Conservation (phyloP, 2,797 vertebrate species). For the Bradypodion pumilum region DNA sequence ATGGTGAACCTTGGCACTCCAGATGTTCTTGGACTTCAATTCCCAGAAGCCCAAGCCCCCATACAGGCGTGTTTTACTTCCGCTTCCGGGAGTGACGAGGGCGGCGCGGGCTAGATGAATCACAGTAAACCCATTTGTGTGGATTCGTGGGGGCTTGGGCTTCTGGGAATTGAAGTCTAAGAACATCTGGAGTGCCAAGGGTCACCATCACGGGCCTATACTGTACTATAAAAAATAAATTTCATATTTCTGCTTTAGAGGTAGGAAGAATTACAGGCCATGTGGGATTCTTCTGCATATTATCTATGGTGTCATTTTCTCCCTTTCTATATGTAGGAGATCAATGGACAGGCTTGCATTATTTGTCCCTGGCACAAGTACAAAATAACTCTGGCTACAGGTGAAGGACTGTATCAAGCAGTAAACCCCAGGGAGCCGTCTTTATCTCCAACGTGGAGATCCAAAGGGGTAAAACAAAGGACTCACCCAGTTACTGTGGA, state of each 20-base stretch:
- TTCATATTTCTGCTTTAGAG: not conserved
- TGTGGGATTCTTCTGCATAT: not conserved
- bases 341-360: slow-evolving; percentile 85
- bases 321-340: slow-evolving; percentile 76
- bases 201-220: too few species aligned
- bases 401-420: slow-evolving; percentile 87
- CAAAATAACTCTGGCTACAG: slow-evolving; percentile 86
- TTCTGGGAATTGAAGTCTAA: too few species aligned
- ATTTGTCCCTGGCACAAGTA: slow-evolving; percentile 94
- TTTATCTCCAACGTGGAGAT: slow-evolving; percentile 80
- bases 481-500: slow-evolving; percentile 80
- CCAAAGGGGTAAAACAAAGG: slow-evolving; percentile 92
- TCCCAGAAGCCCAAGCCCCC: too few species aligned
- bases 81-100: too few species aligned
- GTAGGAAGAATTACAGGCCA: not conserved
- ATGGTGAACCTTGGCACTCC: too few species aligned
- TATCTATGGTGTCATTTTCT: slow-evolving; percentile 23
- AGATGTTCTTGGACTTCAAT: too few species aligned
- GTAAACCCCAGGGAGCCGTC: slow-evolving; percentile 74
- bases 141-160: too few species aligned
- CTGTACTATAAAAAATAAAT: not conserved
- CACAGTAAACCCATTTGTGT: too few species aligned
- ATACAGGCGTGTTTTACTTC: too few species aligned
- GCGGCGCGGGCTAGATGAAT: too few species aligned
- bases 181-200: too few species aligned